Conservation (phyloP, 2,888 invertebrate species). For the Punctoribates punctum region DNA sequence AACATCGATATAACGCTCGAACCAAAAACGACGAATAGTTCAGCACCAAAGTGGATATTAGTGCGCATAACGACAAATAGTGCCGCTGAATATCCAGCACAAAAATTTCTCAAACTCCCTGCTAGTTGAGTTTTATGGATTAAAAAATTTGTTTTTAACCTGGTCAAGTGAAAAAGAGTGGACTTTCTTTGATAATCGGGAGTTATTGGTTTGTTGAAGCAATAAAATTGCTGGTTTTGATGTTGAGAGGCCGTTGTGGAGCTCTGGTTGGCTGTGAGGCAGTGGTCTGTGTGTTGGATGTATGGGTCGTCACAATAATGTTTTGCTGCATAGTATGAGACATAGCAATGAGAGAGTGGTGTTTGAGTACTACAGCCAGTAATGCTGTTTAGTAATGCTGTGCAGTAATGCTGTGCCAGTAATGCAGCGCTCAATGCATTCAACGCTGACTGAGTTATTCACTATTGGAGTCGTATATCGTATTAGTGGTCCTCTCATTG, state of each 20-base stretch:
- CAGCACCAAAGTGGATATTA: constrained; percentile 6
- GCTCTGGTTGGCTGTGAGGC: constrained; percentile 6
- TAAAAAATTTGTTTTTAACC: too few relatives aligned
- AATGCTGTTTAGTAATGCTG: too few relatives aligned
- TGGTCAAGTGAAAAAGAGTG: too few relatives aligned
- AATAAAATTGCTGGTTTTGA: too few relatives aligned
- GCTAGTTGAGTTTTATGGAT: too few relatives aligned
- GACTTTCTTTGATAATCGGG: too few relatives aligned
- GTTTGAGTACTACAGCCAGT: not conserved
- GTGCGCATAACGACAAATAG: constrained; percentile 13
- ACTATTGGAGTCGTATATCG: not conserved
- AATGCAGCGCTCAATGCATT: not conserved
- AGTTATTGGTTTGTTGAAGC: too few relatives aligned
- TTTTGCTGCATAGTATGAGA: not conserved
- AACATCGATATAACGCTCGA: not conserved
- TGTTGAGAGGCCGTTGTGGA: not conserved
- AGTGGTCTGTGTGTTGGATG: not conserved
- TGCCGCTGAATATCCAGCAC: not conserved
- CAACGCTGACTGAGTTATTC: not conserved
- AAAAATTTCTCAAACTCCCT: not conserved
- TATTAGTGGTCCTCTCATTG: not conserved
- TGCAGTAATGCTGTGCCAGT: too few relatives aligned
- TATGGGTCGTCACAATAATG: constrained; percentile 1
- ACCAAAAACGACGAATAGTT: constrained; percentile 26
- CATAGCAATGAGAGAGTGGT: not conserved